Evolutionary conservation across 2,113 vertebrate genomes (phyloP).

Genomic region (Microtus montanus): DNA sequence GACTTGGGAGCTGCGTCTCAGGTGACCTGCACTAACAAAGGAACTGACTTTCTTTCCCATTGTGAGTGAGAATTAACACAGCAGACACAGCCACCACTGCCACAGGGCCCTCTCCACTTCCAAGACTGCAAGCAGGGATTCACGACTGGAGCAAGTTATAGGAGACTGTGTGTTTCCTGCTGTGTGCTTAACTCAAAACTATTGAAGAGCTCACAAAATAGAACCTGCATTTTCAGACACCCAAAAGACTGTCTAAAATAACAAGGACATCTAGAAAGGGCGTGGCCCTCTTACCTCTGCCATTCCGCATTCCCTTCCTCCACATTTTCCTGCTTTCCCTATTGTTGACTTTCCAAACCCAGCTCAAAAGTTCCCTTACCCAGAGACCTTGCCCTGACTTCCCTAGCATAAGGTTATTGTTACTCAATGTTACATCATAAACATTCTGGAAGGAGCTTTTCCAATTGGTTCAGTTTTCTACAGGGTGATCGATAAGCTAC

Average conservation of each 20-base stretch:
- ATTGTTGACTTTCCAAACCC: background rate
- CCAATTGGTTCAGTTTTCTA: background rate
- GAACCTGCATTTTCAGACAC: background rate
- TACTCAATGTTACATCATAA: background rate
- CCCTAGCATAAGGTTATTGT: background rate
- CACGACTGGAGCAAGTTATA: background rate
- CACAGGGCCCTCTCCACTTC: background rate
- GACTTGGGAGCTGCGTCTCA: slow-evolving; percentile 38
- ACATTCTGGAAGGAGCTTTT: background rate
- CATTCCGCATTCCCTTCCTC: background rate
- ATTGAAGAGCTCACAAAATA: background rate
- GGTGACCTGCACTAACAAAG: background rate
- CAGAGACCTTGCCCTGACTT: background rate
- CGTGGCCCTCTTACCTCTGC: background rate
- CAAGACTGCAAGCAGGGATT: background rate
- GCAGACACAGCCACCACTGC: background rate
- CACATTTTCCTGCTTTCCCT: background rate
- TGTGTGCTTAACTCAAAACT: background rate
- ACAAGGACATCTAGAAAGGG: background rate
- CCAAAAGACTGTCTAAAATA: background rate
- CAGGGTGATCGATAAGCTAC: background rate
- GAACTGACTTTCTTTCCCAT: background rate
- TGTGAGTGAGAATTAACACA: background rate
- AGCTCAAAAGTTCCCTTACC: background rate
- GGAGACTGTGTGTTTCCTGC: background rate